Evolutionary conservation across 2,797 vertebrate genomes (phyloP).

Genomic region (Dipus sagitta): DNA sequence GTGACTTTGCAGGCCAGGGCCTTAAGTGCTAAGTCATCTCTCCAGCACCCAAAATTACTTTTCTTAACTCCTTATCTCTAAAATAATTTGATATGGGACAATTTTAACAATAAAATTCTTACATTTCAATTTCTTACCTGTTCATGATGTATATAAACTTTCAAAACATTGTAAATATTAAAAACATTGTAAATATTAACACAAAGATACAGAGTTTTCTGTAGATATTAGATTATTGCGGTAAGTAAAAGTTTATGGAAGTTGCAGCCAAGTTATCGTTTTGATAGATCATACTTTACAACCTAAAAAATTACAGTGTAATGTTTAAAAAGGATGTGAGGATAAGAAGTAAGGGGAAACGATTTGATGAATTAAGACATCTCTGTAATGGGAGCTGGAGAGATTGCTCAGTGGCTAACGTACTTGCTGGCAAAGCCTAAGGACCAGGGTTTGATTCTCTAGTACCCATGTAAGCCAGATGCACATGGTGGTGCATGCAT

Average conservation of each 20-base stretch:
- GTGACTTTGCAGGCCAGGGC: too few relatives aligned
- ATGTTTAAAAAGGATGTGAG: slow-evolving; percentile 51
- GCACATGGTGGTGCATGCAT: too few relatives aligned
- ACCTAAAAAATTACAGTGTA: slow-evolving; percentile 74
- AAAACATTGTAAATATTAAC: slow-evolving; percentile 49
- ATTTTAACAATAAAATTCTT: slow-evolving; percentile 30
- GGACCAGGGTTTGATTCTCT: too few relatives aligned
- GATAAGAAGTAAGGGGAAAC: slow-evolving; percentile 17
- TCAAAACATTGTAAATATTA: slow-evolving; percentile 48
- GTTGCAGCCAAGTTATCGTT: slow-evolving; percentile 51
- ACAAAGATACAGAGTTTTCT: slow-evolving; percentile 32
- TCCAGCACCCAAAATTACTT: not conserved
- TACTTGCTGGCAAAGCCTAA: too few relatives aligned
- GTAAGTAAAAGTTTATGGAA: slow-evolving; percentile 30
- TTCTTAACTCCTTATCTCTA: slow-evolving; percentile 4
- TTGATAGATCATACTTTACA: slow-evolving; percentile 66
- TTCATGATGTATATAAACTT: not conserved
- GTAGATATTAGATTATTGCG: slow-evolving; percentile 24
- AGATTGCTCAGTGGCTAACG: too few relatives aligned
- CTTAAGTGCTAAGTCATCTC: too few relatives aligned
- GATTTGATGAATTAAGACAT: slow-evolving; percentile 66
- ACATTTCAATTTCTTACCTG: slow-evolving; percentile 19
- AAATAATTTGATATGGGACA: slow-evolving; percentile 47
- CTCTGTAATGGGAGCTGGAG: not conserved
- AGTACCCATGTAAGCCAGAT: too few relatives aligned